Conservation (phyloP, 1,140 invertebrate genomes). For the Macrobrachium rosenbergii region DNA sequence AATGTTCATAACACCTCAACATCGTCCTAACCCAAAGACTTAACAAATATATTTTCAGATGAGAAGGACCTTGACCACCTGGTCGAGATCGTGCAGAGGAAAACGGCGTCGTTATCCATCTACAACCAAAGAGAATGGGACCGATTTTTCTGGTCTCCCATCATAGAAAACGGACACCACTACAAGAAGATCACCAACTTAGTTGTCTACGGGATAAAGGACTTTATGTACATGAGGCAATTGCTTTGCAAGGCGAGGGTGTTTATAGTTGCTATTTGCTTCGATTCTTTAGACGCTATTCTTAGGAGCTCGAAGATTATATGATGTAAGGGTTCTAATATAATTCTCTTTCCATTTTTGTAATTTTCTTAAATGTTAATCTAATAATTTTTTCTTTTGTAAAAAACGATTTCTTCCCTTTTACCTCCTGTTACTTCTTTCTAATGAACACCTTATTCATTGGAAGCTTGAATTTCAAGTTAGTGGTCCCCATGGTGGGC, state of each 20-base stretch:
- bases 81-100: not conserved
- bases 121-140: constrained; percentile 26
- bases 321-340: not conserved
- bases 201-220: not conserved
- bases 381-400: too few species aligned
- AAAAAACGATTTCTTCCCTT: too few species aligned
- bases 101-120: not conserved
- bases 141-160: constrained; percentile 1
- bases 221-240: constrained; percentile 15
- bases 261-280: not conserved
- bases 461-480: too few species aligned
- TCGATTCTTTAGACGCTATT: not conserved
- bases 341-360: too few species aligned
- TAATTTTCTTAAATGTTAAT: too few species aligned
- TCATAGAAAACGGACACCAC: constrained; percentile 1
- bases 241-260: not conserved
- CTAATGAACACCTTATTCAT: too few species aligned
- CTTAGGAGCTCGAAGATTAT: not conserved
- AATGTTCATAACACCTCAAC: too few species aligned
- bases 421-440: too few species aligned
- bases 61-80: not conserved
- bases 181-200: not conserved
- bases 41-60: not conserved
- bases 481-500: too few species aligned
- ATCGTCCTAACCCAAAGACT: too few species aligned